Conservation (phyloP, 2,113 vertebrate species). For the Peucedramus taeniatus region DNA sequence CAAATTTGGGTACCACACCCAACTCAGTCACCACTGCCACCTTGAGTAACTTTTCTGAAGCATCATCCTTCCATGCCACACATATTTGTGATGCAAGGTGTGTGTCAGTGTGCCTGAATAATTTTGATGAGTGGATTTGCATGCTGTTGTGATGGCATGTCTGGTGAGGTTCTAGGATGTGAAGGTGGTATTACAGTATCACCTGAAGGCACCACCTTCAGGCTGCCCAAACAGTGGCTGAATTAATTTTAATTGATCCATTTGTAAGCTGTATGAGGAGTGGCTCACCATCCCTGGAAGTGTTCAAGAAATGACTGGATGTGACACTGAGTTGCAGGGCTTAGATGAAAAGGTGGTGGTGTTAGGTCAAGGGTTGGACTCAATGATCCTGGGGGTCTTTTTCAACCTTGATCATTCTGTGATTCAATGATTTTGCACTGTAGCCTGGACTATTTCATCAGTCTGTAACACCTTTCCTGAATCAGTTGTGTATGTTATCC, state of each 20-base stretch:
- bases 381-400: neutral
- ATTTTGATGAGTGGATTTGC: neutral
- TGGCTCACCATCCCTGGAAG: neutral
- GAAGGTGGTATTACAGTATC: neutral
- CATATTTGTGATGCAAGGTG: neutral
- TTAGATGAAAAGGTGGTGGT: neutral
- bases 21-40: neutral
- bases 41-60: neutral
- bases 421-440: neutral
- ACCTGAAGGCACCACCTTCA: neutral
- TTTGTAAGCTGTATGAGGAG: neutral
- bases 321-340: too few relatives aligned
- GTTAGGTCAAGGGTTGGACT: neutral
- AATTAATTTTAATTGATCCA: neutral
- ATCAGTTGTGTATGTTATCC: neutral
- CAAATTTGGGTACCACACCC: neutral
- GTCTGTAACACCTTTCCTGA: neutral
- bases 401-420: neutral
- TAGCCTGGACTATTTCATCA: neutral
- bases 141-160: neutral
- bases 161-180: neutral
- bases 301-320: neutral
- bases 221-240: neutral
- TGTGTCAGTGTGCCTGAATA: neutral
- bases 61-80: neutral